Evolutionary conservation across 2,888 invertebrate genomes (phyloP), one percentile per base, ranked within the genome.

Genomic region (Drosophila mettleri): DNA sequence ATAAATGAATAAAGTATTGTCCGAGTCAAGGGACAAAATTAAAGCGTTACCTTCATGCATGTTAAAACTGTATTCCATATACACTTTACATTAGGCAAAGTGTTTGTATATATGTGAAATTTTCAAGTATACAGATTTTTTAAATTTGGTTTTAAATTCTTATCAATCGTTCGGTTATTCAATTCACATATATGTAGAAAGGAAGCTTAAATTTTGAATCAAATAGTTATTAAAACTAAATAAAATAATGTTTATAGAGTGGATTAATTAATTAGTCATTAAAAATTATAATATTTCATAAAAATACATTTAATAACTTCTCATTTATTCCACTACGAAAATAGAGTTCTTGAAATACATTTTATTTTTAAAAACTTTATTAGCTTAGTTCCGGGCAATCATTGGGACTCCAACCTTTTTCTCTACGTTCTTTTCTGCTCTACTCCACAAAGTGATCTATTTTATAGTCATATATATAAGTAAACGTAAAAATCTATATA

Each of bases 391-490:
- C 7, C 24, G 27, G 8, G 27, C 18, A 52, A 6, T 27, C 12
- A 5, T 16, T 27, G 16, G 33, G 10, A 6, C 20, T 7, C 8
- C 3, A 12, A 18, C 8, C 14, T 4, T 14, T 24, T 38, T 10
- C 16, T 12, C 3, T 20, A 4, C 27, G 18, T 9, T 3, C 1
- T 12, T 10, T 3, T 10, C 6, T 16, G 27, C 9, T n/a, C 16
- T 14, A 41, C 14, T 12, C 41, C 10, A 59, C 8, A n/a, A 24
- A 41, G 55, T 63, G 78, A 63, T 67, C 55, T 67, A 58, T 77
- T 74, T 77, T 77, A 77, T 72, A 67, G 73, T 63, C 57, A 41
- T 22, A 16, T 68, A 38, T 53, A 24, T 29, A 29, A 53, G 14
- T 16, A n/a, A 29, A 7, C n/a, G 6, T 52, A n/a, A n/a, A 31